Base-by-base conservation (phyloP, 2,888 invertebrate genomes). In the Hypselothyrea guttata region DNA sequence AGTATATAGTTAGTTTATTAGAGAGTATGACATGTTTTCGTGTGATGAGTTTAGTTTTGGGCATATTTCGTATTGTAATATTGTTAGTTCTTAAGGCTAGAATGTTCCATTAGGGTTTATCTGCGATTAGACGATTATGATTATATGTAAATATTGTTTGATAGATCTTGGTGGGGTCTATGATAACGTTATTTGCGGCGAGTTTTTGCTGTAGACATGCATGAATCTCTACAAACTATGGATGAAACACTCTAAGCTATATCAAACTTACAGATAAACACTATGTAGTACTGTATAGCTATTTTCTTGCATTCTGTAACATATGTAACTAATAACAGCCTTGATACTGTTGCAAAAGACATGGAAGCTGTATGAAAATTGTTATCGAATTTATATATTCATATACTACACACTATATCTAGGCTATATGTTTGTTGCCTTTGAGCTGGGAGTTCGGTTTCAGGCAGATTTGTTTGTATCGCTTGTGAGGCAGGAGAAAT, bases 261-360 rank as follows among this genome's bases (percentile, higher is more conserved):
- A 28, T 46, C 53, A 57, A 53, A 46, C 47, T 48, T 55, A 53
- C 33, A 53, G 46, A 38, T 55, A 71, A 51, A 38, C 34, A 13
- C 45, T 28, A 31, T 42, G 35, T 51, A 15, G 1, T 45, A 40
- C 33, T 49, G 16, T 52, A 52, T 52, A 53, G 64, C 60, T 70
- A 62, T 61, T 76, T 57, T 60, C 64, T 62, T 49, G 48, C 55
- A 70, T 54, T 30, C 31, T 22, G 2, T 22, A 22, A 22, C 5
- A 54, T 71, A 67, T 73, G 77, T 68, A 74, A 69, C 78, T 84
- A 81, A 72, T 75, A 78, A 81, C 81, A 81, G 81, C 84, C 81
- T 77, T 71, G 75, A 82, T 78, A 82, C 81, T 84, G 81, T 82
- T 84, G 70, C 77, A 74, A 84, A 73, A 84, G 67, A 82, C 78